These are phyloP conservation scores for Gymnobelideus leadbeateri DNA, from an alignment of 2,113 vertebrate species.

Conservation along the genomic window DNA sequence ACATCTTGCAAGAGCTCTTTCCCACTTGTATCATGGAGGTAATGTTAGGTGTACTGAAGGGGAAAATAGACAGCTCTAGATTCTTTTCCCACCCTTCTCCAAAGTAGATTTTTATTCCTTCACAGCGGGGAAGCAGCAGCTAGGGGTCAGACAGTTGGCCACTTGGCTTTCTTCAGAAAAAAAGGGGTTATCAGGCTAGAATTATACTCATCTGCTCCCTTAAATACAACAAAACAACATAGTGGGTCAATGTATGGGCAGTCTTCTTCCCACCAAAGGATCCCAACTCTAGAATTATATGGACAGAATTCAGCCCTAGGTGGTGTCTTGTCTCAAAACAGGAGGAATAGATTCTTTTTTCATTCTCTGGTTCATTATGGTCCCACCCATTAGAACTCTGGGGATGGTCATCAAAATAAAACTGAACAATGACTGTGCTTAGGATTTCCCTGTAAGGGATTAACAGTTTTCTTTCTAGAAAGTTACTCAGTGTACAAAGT, in stretches of 20 bases:
- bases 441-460: neutral
- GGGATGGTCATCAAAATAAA: neutral
- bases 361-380: neutral
- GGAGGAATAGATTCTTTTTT: neutral
- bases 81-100: neutral
- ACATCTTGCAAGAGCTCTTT: neutral
- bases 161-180: neutral
- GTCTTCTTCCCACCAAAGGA: neutral
- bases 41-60: neutral
- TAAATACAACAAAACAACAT: neutral
- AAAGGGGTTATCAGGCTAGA: neutral
- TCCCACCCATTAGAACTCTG: neutral
- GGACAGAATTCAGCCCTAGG: neutral
- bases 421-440: neutral
- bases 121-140: neutral
- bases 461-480: neutral
- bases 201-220: neutral
- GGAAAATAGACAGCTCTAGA: neutral
- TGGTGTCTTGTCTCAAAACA: neutral
- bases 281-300: neutral
- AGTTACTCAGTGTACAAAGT: neutral
- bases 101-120: neutral
- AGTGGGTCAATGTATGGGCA: neutral
- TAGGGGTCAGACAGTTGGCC: neutral
- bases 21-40: neutral